A percentile compares a stretch with the other conserved stretches of the same genome.
Evolutionary conservation across 1,140 invertebrate species (phyloP).

Genomic region (Brachionus angularis): DNA sequence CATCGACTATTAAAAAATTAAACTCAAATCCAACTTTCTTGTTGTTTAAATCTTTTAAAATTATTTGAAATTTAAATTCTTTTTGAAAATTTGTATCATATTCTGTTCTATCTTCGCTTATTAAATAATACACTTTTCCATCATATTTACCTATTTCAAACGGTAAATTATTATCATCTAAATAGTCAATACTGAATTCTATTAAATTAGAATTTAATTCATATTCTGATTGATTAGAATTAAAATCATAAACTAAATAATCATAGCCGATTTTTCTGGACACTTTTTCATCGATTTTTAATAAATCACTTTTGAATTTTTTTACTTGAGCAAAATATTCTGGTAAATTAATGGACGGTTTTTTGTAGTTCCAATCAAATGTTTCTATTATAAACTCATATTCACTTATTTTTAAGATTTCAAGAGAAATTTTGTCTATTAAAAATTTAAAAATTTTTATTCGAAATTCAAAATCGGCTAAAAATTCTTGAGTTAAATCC

Average conservation of each 20-base stretch:
- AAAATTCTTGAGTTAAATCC: background rate
- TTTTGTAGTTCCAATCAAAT: conserved; percentile 7
- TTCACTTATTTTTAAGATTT: conserved; percentile 3
- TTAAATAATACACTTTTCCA: conserved; percentile 5
- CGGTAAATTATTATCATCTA: background rate
- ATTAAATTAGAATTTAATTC: background rate
- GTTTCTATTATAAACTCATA: conserved; percentile 8
- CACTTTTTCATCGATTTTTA: too few species aligned
- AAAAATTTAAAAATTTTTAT: conserved; percentile 8
- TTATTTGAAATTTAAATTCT: background rate
- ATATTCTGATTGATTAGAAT: too few species aligned
- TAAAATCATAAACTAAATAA: background rate
- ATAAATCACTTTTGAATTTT: conserved; percentile 5
- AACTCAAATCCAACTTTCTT: background rate
- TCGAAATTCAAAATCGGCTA: background rate
- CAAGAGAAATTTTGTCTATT: conserved; percentile 5
- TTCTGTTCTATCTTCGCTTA: background rate
- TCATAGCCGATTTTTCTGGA: too few species aligned
- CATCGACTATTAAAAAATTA: background rate
- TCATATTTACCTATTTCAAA: conserved; percentile 16
- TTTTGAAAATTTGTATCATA: background rate
- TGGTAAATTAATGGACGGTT: background rate
- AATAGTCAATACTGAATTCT: background rate
- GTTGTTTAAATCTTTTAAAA: background rate
- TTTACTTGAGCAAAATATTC: conserved; percentile 3